Conservation (phyloP, 2,797 vertebrate species). For the Mionectes olivaceus region DNA sequence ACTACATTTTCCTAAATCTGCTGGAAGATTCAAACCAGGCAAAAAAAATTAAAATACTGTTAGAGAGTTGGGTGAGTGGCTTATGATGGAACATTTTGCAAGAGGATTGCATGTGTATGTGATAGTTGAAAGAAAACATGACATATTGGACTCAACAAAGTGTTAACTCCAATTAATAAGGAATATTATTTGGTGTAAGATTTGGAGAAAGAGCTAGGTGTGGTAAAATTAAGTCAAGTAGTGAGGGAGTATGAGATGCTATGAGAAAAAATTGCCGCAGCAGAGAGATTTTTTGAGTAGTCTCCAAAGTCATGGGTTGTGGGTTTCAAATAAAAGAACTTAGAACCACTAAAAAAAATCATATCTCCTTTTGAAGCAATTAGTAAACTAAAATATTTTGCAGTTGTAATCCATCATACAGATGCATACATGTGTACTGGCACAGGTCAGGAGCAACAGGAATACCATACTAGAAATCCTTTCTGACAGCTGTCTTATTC, state of each 20-base stretch:
- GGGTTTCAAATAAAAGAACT: neutral
- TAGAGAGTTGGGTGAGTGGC: neutral
- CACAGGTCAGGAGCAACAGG: neutral
- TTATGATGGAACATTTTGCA: neutral
- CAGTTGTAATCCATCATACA: neutral
- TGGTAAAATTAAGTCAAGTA: neutral
- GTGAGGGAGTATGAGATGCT: neutral
- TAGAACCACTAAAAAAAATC: neutral
- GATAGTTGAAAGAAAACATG: neutral
- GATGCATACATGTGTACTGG: rapidly evolving
- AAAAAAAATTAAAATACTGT: neutral
- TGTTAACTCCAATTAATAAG: neutral
- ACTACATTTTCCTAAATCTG: neutral
- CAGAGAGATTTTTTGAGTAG: neutral
- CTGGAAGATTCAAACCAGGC: neutral
- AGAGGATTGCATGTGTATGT: neutral
- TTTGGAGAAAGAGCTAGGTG: neutral
- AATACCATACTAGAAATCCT: neutral
- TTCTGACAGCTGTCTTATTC: neutral
- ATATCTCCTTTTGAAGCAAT: neutral
- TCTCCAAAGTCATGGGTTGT: neutral
- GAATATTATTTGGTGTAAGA: neutral
- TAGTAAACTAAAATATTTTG: neutral
- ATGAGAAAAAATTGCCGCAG: neutral
- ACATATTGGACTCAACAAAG: neutral